A percentile compares a stretch with the other conserved stretches of the same genome.
Evolutionary conservation across 2,888 invertebrate species (phyloP).

Genomic region (Hirtodrosophila histrioides): DNA sequence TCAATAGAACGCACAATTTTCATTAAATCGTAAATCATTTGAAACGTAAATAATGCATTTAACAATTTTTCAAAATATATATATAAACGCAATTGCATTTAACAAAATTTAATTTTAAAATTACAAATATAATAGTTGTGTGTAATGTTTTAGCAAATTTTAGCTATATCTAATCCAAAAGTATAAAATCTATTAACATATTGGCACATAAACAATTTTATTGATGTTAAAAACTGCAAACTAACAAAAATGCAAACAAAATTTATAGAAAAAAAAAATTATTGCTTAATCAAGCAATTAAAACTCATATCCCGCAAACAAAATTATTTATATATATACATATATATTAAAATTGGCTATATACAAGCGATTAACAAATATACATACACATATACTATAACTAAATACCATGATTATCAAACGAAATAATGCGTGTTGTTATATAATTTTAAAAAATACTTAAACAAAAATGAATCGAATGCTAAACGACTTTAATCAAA

Average conservation of each 20-base stretch:
- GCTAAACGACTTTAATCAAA: conserved; percentile 48
- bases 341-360: conserved; percentile 64
- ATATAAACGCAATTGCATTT: conserved; percentile 64
- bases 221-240: conserved; percentile 65
- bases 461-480: conserved; percentile 43
- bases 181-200: conserved; percentile 54
- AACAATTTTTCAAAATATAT: conserved; percentile 25
- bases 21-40: conserved; percentile 29
- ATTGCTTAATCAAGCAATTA: conserved; percentile 52
- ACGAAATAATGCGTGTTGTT: conserved; percentile 64
- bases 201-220: conserved; percentile 76
- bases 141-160: conserved; percentile 72
- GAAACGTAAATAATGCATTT: conserved; percentile 47
- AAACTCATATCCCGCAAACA: conserved; percentile 67
- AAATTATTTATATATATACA: conserved; percentile 9
- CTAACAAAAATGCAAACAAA: conserved; percentile 10
- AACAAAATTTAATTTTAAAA: conserved; percentile 25
- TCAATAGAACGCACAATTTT: conserved; percentile 43
- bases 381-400: conserved; percentile 31
- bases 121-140: conserved; percentile 15
- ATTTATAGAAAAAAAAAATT: conserved; percentile 24
- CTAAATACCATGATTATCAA: conserved; percentile 49
- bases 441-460: conserved; percentile 71
- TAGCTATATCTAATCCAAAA: conserved; percentile 51
- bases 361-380: conserved; percentile 44